Evolutionary conservation across 53 echinoderm and acorn worm species (phyloP).

Genomic region (Zoroaster sp.): DNA sequence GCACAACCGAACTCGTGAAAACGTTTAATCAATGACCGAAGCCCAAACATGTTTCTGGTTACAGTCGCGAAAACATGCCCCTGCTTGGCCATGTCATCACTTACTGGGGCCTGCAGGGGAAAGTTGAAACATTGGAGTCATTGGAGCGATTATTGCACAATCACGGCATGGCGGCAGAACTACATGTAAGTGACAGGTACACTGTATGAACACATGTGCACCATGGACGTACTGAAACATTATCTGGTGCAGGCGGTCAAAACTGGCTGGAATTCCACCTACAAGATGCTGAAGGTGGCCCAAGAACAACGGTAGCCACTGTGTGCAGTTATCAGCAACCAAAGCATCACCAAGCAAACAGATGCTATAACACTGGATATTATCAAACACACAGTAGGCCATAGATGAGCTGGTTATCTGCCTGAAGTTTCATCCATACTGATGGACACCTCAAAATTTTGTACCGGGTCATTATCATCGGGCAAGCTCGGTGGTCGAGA

Average conservation of each 20-base stretch:
- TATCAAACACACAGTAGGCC: constrained; percentile 39
- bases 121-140: constrained; percentile 5
- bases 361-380: constrained; percentile 52
- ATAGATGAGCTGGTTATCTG: constrained; percentile 37
- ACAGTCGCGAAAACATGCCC: too few species aligned
- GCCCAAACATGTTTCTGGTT: too few species aligned
- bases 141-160: too few species aligned
- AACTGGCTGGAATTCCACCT: constrained; percentile 57
- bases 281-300: constrained; percentile 16
- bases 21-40: too few species aligned
- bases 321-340: constrained; percentile 52
- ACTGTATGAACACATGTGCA: background rate
- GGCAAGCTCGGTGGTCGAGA: too few species aligned
- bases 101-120: constrained; percentile 41
- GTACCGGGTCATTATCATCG: too few species aligned
- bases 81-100: background rate
- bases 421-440: too few species aligned
- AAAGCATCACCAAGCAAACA: background rate
- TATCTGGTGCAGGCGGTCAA: constrained; percentile 25
- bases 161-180: too few species aligned
- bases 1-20: too few species aligned
- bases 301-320: constrained; percentile 52
- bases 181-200: constrained; percentile 21
- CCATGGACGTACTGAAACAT: constrained; percentile 8
- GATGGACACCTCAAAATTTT: too few species aligned